Base-by-base conservation (phyloP, 64 coral and sea anemone genomes). In the Montipora sp. region DNA sequence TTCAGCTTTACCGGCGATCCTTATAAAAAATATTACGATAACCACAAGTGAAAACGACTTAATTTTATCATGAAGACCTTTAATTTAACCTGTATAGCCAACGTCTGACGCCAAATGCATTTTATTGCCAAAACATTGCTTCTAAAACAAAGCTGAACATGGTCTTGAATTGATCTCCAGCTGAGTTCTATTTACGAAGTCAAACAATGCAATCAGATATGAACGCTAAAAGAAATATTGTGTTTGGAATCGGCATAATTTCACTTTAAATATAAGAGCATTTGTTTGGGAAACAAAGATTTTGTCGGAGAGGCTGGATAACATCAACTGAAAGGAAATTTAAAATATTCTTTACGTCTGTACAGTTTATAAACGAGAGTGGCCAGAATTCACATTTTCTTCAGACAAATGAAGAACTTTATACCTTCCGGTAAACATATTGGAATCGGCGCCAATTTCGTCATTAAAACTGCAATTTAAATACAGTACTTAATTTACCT, bases 391-490 rank as follows among this genome's bases (percentile, higher is more conserved):
- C 19, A 71, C 20, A 22, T 71, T 71, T 36, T 43, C 55, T 11
- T 4, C 58, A 12, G 27, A 60, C 5, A 15, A 44, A 44, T 11
- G 3, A 36, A 60, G 22, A 24, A 24, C 23, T 24, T 23, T 23
- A 53, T 22, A 21, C 23, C 21, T 67, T 66, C 14, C 24, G 20
- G 10, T 68, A 85, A 85, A 47, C 65, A 85, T 8, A 66, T 68
- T 8, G 15, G 65, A 85, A 51, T n/a, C 65, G 14, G 51, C 44
- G 82, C 61, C 68, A 47, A 85, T 51, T 71, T 85, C 6, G 8
- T 85, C 46, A 51, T 85, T 71, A 85, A 47, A 69, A 71, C 50
- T 70, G 19, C 48, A 8, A 85, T 85, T 72, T 85, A 20, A 85
- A 85, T 85, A 85, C 75, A 89, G 69, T 79, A 22, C 58, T 47